These are phyloP conservation scores for Heliothis subflexa DNA, from an alignment of 1,140 invertebrate species.

Conservation along the genomic window DNA sequence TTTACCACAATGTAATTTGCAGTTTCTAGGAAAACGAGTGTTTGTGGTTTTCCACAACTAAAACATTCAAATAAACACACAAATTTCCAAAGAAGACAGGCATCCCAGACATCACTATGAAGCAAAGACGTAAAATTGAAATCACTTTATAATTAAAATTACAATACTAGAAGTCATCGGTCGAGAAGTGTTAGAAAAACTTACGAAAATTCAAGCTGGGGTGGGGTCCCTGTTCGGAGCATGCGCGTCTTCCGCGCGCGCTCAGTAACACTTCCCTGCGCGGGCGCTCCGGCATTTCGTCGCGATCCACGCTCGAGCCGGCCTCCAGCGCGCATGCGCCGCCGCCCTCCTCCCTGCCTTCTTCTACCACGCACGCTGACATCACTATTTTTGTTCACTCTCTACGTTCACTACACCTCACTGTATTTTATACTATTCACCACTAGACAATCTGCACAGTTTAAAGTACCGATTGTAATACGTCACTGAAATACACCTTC, in stretches of 20 bases:
- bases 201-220: slow-evolving; percentile 81
- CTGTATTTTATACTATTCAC: slow-evolving; percentile 10
- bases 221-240: slow-evolving; percentile 89
- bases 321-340: slow-evolving; percentile 53
- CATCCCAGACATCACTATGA: slow-evolving; percentile 14
- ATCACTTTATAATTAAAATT: too few species aligned
- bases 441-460: too few species aligned
- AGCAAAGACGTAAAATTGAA: too few species aligned
- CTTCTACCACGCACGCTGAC: slow-evolving; percentile 79
- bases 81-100: background rate
- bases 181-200: slow-evolving; percentile 46
- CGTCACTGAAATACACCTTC: background rate
- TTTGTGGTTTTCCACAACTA: background rate
- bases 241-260: slow-evolving; percentile 86
- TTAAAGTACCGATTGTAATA: background rate
- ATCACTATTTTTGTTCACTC: slow-evolving; percentile 62
- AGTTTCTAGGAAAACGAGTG: background rate
- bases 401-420: slow-evolving; percentile 29
- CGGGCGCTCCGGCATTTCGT: slow-evolving; percentile 63
- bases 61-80: too few species aligned
- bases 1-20: background rate
- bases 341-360: slow-evolving; percentile 76
- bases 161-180: too few species aligned
- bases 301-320: slow-evolving; percentile 55
- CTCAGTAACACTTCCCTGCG: slow-evolving; percentile 82